Conservation (phyloP, 2,797 vertebrate genomes). For the Argya squamiceps region DNA sequence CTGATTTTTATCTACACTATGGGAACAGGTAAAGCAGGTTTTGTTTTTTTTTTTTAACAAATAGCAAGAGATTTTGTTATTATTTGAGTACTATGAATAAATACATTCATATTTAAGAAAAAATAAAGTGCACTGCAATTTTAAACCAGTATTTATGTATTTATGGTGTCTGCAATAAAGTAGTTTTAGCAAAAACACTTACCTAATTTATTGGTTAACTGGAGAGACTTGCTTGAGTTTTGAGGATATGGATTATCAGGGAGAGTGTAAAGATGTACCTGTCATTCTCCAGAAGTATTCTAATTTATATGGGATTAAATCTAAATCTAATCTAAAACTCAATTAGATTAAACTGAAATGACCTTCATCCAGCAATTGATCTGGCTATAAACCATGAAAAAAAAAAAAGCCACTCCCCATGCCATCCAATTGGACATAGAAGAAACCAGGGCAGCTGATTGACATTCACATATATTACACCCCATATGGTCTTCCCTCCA, state of each 20-base stretch:
- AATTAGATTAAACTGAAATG: not conserved
- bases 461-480: not conserved
- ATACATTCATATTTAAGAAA: not conserved
- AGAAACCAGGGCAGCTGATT: not conserved
- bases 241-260: not conserved
- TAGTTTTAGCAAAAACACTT: not conserved
- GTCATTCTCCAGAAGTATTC: not conserved
- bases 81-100: not conserved
- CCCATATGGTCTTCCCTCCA: not conserved
- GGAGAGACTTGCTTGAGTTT: not conserved
- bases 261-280: not conserved
- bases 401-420: not conserved
- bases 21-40: not conserved
- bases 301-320: not conserved
- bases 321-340: not conserved
- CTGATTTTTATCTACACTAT: not conserved
- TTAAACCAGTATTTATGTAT: not conserved
- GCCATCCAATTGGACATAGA: not conserved
- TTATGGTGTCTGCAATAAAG: not conserved
- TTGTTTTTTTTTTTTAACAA: not conserved
- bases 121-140: not conserved
- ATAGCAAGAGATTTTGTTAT: not conserved
- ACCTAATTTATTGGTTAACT: not conserved
- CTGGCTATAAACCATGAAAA: not conserved
- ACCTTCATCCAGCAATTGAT: not conserved